Evolutionary conservation across 2,888 invertebrate species (phyloP).

Genomic region (Allolobophora icterica): DNA sequence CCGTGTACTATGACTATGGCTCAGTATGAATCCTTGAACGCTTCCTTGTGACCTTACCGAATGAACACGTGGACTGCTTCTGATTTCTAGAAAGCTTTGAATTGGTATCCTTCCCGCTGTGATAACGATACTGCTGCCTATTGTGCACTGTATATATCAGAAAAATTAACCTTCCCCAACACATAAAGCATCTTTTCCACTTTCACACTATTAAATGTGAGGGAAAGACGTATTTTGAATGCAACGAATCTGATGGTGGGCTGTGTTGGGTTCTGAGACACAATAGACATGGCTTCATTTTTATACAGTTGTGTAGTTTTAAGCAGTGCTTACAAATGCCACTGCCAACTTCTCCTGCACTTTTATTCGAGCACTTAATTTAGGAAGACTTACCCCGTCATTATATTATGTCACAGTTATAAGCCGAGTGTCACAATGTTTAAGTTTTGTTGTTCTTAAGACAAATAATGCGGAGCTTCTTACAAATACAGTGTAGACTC

Average conservation of each 20-base stretch:
- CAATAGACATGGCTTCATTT: neutral
- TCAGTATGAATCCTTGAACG: neutral
- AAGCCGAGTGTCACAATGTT: too few species aligned
- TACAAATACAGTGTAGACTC: too few species aligned
- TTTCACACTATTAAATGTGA: neutral
- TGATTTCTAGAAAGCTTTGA: neutral
- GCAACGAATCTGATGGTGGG: too few species aligned
- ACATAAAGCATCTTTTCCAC: neutral
- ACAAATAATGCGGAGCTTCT: too few species aligned
- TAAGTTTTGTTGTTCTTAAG: too few species aligned
- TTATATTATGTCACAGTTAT: too few species aligned
- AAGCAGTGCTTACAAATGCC: too few species aligned
- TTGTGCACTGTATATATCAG: neutral
- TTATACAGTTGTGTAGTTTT: neutral
- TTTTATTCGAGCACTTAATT: too few species aligned
- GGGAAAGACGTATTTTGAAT: neutral
- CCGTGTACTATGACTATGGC: neutral
- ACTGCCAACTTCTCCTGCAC: too few species aligned
- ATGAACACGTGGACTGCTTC: neutral
- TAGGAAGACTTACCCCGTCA: too few species aligned
- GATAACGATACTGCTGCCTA: neutral
- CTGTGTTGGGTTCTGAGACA: neutral
- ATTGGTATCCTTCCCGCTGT: neutral
- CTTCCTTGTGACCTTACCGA: neutral
- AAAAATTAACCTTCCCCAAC: neutral